Evolutionary conservation across 2,888 invertebrate genomes (phyloP).

Genomic region (Chymomyza procnemis): DNA sequence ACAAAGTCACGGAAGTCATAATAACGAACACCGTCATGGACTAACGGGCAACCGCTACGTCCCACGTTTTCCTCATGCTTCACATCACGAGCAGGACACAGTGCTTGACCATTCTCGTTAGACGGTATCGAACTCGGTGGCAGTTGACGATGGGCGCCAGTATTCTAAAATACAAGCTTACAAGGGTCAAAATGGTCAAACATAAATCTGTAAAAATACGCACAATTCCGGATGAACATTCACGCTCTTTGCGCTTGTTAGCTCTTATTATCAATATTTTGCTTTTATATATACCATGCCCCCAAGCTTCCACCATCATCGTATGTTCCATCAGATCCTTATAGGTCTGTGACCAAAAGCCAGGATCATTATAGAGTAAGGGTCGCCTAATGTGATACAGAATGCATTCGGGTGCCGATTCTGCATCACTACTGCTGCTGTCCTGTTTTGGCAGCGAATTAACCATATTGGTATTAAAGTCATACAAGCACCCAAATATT

Average conservation of each 20-base stretch:
- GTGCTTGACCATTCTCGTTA: conserved; percentile 81
- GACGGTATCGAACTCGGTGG: conserved; percentile 81
- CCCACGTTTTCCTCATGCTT: conserved; percentile 82
- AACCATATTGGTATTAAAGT: too few relatives aligned
- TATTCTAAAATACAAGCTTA: too few relatives aligned
- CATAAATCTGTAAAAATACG: too few relatives aligned
- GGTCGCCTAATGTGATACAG: conserved; percentile 80
- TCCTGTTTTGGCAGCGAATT: conserved; percentile 83
- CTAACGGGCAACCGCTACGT: conserved; percentile 90
- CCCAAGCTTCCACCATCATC: conserved; percentile 98
- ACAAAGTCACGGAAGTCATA: too few relatives aligned
- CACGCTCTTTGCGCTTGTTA: conserved; percentile 94
- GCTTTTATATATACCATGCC: conserved; percentile 94
- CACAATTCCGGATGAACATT: too few relatives aligned
- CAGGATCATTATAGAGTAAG: conserved; percentile 78
- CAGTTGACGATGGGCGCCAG: conserved; percentile 81
- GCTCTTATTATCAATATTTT: conserved; percentile 96
- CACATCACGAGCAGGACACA: conserved; percentile 85
- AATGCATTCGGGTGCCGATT: conserved; percentile 72
- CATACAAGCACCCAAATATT: too few relatives aligned
- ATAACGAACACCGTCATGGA: conserved; percentile 80
- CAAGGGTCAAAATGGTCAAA: too few relatives aligned
- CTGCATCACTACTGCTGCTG: conserved; percentile 43
- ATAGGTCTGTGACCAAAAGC: conserved; percentile 73
- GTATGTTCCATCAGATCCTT: conserved; percentile 70